Evolutionary conservation across 2,888 invertebrate genomes (phyloP), one percentile per base, ranked within the genome.

Genomic region (Saturnia pavonia): DNA sequence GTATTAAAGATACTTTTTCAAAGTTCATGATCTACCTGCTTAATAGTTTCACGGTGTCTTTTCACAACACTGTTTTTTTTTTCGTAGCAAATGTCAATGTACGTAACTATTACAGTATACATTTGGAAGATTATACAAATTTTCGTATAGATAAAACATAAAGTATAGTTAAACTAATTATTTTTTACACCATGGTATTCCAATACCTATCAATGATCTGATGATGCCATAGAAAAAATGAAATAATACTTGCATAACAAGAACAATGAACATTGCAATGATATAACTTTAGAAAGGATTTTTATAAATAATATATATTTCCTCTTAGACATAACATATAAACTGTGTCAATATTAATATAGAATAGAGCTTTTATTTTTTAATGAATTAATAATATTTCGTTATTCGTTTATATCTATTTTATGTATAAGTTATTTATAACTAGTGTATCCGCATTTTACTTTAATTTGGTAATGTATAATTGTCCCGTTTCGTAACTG

Each of bases 241-340:
- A 25, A 60, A 60, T 60, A 60, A 54, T 70, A 54, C 51, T 70
- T 57, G 40, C 6, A 34, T 42, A 66, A 70, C 43, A 9, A 34
- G 60, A 72, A 70, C 68, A 70, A 68, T 45, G n/a, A 57, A 42
- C 60, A 65, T 3, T n/a, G 16, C 34, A 42, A 60, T 74, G 70
- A 74, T 65, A 75, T 71, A 74, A 77, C 70, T 75, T 78, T 77
- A 79, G 79, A 79, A 76, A 82, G 81, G 79, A 82, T 77, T 77
- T 72, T 70, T 70, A 73, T 76, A 71, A 74, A 77, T 80, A 80
- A 82, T 4, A 27, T 14, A 14, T 27, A 27, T 60, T 60, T 60
- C 27, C 74, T 72, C 63, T 72, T 74, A 72, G 69, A 75, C 74
- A 71, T 72, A 74, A 74, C 12, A 77, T 82, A 84, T n/a, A 34